Evolutionary conservation across 2,113 vertebrate species (phyloP).

Genomic region (Cichladusa arquata): DNA sequence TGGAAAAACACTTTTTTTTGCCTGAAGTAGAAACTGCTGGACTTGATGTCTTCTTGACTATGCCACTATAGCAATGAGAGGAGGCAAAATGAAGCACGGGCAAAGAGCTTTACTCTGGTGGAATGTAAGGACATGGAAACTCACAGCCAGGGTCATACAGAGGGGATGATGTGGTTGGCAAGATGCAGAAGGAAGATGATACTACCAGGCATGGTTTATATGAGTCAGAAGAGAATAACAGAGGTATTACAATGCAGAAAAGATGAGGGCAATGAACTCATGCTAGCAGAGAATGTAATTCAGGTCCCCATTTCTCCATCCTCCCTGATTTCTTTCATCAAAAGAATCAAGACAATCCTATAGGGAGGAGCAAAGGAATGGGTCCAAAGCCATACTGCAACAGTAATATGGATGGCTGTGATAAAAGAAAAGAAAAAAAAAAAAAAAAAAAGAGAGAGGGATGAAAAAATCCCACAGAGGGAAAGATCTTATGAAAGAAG

Average conservation of each 20-base stretch:
- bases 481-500: background rate
- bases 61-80: background rate
- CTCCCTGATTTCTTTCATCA: background rate
- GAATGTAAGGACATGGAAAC: background rate
- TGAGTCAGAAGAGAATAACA: background rate
- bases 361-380: background rate
- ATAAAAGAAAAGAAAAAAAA: background rate
- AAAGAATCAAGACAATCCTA: background rate
- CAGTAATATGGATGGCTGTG: background rate
- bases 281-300: background rate
- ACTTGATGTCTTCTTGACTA: background rate
- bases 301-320: background rate
- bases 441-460: background rate
- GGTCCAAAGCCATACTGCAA: background rate
- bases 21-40: background rate
- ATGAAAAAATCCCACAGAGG: background rate
- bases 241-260: background rate
- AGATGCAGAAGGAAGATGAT: background rate
- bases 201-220: background rate
- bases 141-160: background rate
- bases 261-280: background rate
- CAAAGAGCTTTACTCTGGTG: background rate
- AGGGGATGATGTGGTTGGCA: background rate
- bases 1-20: background rate
- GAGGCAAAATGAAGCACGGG: background rate